Conservation (phyloP, 2,797 vertebrate genomes). For the Tiaroga cobitis region DNA sequence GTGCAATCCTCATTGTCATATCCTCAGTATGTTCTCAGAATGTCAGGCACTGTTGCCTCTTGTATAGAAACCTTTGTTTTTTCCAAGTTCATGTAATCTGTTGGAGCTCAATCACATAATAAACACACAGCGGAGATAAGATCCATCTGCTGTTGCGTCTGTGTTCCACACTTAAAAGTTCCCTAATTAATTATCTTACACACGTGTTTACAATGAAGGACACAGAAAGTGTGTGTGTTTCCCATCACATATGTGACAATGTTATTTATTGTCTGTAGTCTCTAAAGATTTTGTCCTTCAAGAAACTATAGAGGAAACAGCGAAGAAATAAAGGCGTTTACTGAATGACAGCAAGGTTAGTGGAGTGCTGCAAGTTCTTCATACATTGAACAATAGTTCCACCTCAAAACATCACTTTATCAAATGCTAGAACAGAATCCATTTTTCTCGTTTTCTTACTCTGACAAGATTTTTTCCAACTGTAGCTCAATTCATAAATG, state of each 20-base stretch:
- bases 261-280: neutral
- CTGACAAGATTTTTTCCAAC: neutral
- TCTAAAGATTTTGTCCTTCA: neutral
- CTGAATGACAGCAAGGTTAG: neutral
- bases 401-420: neutral
- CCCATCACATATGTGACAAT: neutral
- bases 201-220: neutral
- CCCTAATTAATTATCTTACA: neutral
- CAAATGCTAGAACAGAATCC: neutral
- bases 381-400: neutral
- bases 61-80: neutral
- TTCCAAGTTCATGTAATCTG: neutral
- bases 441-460: neutral
- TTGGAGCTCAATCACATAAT: neutral
- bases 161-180: neutral
- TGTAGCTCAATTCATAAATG: neutral
- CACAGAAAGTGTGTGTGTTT: neutral
- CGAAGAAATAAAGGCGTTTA: neutral
- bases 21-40: neutral
- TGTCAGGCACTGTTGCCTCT: neutral
- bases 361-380: neutral
- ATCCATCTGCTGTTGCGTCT: neutral
- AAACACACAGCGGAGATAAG: neutral
- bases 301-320: neutral
- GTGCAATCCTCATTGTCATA: neutral